Percentiles rank a stretch among this genome's conserved stretches.
These are phyloP conservation scores for Cryptocheilus praepositus DNA, from an alignment of 2,888 invertebrate species.

Conservation along the genomic window DNA sequence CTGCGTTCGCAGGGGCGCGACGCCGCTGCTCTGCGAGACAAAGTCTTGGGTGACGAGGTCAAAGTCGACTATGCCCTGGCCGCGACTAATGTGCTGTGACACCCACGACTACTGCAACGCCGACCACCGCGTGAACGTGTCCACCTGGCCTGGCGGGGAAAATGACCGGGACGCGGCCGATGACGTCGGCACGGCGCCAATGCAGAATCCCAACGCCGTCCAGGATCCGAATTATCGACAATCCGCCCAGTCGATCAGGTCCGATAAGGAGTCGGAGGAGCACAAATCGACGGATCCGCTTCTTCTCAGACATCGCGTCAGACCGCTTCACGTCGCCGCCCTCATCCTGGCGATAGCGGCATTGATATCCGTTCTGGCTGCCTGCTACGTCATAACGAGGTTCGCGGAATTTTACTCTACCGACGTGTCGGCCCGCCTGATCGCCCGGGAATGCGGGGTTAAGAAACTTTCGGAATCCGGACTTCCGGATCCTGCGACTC, in stretches of 20 bases:
- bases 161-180: background rate
- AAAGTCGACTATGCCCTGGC: constrained; percentile 55
- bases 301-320: constrained; percentile 36
- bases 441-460: no score
- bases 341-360: constrained; percentile 61
- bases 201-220: background rate
- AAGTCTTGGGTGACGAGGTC: constrained; percentile 60
- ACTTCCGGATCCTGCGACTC: no score
- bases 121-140: constrained; percentile 42
- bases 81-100: constrained; percentile 62
- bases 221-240: background rate
- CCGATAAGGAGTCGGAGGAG: constrained; percentile 6
- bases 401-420: constrained; percentile 20
- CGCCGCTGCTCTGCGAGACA: constrained; percentile 64
- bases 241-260: background rate
- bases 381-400: constrained; percentile 67
- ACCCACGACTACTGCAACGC: constrained; percentile 64
- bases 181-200: background rate
- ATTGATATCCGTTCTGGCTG: constrained; percentile 63
- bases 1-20: constrained; percentile 53
- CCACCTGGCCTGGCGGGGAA: constrained; percentile 31
- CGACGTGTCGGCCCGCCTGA: no score
- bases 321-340: constrained; percentile 60
- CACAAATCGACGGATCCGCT: constrained; percentile 26
- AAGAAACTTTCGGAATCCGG: no score